Base-by-base conservation (phyloP, 2,113 vertebrate genomes). In the Diphyllodes magnificus region DNA sequence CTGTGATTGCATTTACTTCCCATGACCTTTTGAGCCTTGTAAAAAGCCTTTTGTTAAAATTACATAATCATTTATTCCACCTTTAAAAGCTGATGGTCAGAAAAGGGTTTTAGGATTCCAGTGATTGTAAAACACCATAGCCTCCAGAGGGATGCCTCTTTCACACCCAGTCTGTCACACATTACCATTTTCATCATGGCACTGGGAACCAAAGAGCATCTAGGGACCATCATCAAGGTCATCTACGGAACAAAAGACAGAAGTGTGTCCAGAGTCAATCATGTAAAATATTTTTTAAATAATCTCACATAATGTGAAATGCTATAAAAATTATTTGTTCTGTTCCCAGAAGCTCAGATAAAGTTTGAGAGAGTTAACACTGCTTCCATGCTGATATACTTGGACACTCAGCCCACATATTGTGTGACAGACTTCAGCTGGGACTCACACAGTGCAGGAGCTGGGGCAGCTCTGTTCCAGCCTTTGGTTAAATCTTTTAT, bases 101-200 rank as follows among this genome's bases (percentile, higher is more conserved):
- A 24, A 81, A 44, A 51, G 12, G 5, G 6, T 42, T 96, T 90
- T 51, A 37, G 72, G 9, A 37, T 49, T 81, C 19, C 27, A 23
- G 10, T 1, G 3, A 42, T 3, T 68, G 15, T n/a, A 14, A 79
- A 80, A 37, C 14, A 45, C 27, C 0, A 0, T 11, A 70, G 8
- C 5, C 27, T 70, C 39, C 47, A 75, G 60, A 84, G 31, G 22
- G n/a, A 37, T 56, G 27, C 40, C 44, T 68, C 33, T 37, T 72
- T 44, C 45, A 40, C 30, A 27, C 12, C 13, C 50, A 11, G 13
- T n/a, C 65, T 64, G 40, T 72, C 70, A 72, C 24, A 68, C 13
- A 12, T 19, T 35, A 5, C 5, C 5, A 2, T 42, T 84, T 70
- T 42, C n/a, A 42, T 30, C 31, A 22, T 16, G 23, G 25, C 4